These are phyloP conservation scores for Heliconius ethilla DNA, from an alignment of 2,888 invertebrate genomes.

Conservation along the genomic window DNA sequence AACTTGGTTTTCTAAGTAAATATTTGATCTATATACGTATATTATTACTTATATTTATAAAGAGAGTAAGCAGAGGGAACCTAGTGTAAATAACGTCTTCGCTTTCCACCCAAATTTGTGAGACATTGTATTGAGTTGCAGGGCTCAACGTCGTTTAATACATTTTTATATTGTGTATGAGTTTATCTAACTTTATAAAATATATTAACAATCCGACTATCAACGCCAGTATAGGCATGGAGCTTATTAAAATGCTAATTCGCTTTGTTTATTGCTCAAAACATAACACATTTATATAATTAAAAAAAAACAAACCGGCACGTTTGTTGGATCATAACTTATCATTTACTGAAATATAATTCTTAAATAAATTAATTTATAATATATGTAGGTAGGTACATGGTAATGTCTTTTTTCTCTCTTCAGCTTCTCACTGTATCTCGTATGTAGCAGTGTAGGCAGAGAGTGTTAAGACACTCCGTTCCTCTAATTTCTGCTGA, in stretches of 20 bases:
- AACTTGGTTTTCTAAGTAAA: no score
- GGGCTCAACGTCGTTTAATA: background rate
- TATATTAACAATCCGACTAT: background rate
- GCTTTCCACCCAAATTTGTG: no score
- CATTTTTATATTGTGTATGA: background rate
- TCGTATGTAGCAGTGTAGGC: no score
- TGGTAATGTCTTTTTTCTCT: background rate
- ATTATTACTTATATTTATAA: no score
- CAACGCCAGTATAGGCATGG: conserved; percentile 17
- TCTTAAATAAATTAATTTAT: conserved; percentile 18
- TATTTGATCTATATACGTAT: no score
- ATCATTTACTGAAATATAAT: conserved; percentile 31
- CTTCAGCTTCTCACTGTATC: no score
- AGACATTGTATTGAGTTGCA: no score
- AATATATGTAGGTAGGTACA: conserved; percentile 12
- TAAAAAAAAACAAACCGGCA: conserved; percentile 33
- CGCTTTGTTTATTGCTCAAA: conserved; percentile 32
- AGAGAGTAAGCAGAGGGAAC: no score
- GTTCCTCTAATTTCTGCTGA: no score
- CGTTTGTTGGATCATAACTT: conserved; percentile 27
- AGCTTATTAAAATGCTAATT: conserved; percentile 49
- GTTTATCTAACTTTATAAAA: conserved; percentile 49
- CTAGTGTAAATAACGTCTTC: no score
- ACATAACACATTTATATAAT: conserved; percentile 39
- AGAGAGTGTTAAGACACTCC: no score